Evolutionary conservation across 2,888 invertebrate species (phyloP).

Genomic region (Tribolium freemani): DNA sequence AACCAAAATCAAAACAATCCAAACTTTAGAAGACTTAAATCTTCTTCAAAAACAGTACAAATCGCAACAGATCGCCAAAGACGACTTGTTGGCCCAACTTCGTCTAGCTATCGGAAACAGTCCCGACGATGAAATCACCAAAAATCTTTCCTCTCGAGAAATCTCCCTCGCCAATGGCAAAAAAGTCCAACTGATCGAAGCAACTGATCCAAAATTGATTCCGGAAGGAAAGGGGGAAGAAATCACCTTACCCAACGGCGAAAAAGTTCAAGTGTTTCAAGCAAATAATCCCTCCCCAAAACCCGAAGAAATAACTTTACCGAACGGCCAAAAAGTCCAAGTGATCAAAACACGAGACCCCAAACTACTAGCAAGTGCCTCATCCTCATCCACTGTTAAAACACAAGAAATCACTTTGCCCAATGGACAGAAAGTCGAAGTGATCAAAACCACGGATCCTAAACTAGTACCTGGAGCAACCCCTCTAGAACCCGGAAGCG

Average conservation of each 20-base stretch:
- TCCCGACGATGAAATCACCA: slow-evolving; percentile 74
- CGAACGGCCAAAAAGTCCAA: slow-evolving; percentile 81
- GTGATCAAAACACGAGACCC: slow-evolving; percentile 70
- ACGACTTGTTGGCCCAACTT: slow-evolving; percentile 81
- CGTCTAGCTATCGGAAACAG: slow-evolving; percentile 81
- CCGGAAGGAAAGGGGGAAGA: slow-evolving; percentile 56
- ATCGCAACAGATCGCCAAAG: slow-evolving; percentile 75
- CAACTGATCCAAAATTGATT: slow-evolving; percentile 54
- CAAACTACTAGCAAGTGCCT: slow-evolving; percentile 61
- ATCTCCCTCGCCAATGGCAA: slow-evolving; percentile 82
- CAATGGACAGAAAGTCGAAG: slow-evolving; percentile 64
- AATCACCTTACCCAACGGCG: slow-evolving; percentile 79
- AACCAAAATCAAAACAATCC: slow-evolving; percentile 67
- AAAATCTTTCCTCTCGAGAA: slow-evolving; percentile 81
- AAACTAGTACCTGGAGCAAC: slow-evolving; percentile 72
- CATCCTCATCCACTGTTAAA: slow-evolving; percentile 53
- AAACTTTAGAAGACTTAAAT: slow-evolving; percentile 64
- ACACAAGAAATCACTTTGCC: slow-evolving; percentile 63
- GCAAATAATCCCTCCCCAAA: slow-evolving; percentile 73
- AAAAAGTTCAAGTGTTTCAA: slow-evolving; percentile 80
- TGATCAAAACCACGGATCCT: slow-evolving; percentile 77
- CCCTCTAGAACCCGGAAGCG: slow-evolving; percentile 66
- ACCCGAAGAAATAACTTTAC: slow-evolving; percentile 64
- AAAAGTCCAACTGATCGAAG: slow-evolving; percentile 77
- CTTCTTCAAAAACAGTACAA: slow-evolving; percentile 65